A percentile compares a stretch with the other conserved stretches of the same genome.
phyloP scores from a whole-genome alignment of 2,888 invertebrate species.

The Herminia tarsipennalis region DNA sequence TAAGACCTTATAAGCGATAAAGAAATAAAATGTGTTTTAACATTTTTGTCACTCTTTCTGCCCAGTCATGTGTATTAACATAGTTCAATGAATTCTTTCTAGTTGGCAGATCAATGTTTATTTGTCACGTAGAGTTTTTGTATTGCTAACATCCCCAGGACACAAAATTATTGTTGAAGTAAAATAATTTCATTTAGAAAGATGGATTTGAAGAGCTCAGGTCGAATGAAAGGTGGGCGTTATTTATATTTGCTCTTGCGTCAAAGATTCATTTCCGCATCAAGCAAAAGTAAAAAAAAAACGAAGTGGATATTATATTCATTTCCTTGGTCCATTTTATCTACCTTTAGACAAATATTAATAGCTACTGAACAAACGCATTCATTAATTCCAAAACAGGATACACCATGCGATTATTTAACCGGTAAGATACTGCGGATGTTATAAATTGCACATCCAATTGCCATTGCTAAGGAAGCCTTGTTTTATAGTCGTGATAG shows the following conservation, averaged over 20 bases:
- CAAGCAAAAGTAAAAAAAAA: no score
- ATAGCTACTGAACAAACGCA: conserved; percentile 30
- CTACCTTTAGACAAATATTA: conserved; percentile 37
- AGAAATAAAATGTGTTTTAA: background rate
- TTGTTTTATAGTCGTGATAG: conserved; percentile 60
- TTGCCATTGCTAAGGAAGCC: conserved; percentile 51
- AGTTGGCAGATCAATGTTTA: background rate
- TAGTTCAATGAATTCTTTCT: conserved; percentile 16
- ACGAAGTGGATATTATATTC: no score
- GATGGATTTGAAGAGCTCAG: no score
- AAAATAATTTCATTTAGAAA: no score
- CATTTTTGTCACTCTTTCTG: background rate
- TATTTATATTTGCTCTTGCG: no score
- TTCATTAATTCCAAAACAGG: conserved; percentile 38
- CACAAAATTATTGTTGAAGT: no score
- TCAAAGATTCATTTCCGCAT: no score
- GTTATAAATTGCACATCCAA: conserved; percentile 55
- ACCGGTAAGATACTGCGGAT: conserved; percentile 41
- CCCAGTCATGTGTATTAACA: conserved; percentile 2
- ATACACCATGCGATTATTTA: conserved; percentile 37
- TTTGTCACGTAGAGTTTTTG: no score
- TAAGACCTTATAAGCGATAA: background rate
- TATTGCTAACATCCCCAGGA: no score
- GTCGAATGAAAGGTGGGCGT: no score
- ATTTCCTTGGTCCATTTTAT: conserved; percentile 44